phyloP scores from a whole-genome alignment of 2,113 vertebrate genomes.

The Atrichornis clamosus region DNA sequence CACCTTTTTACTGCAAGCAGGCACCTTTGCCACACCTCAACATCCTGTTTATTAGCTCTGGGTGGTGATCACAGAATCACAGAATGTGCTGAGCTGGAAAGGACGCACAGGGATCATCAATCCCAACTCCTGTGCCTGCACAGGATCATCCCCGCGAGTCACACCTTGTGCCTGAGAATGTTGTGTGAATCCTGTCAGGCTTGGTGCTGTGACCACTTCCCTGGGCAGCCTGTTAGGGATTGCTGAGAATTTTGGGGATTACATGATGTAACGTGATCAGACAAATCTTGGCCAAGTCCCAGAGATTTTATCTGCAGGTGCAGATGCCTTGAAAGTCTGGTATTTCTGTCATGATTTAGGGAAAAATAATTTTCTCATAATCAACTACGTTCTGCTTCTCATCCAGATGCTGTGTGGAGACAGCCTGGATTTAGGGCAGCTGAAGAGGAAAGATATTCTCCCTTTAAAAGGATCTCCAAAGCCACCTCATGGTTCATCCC shows the following conservation, averaged over 20 bases:
- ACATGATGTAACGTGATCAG: background rate
- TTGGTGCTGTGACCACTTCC: background rate
- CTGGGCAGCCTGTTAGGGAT: background rate
- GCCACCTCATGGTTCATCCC: background rate
- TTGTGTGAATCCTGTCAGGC: background rate
- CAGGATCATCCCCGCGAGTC: background rate
- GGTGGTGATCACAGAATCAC: background rate
- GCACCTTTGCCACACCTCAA: background rate
- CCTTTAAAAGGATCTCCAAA: background rate
- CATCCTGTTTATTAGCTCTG: background rate
- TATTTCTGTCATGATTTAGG: background rate
- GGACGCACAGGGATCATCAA: fast-evolving
- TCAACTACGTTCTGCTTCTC: fast-evolving
- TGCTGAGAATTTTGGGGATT: background rate
- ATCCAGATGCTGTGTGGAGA: background rate
- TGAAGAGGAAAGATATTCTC: background rate
- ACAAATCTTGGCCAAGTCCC: background rate
- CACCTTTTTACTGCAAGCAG: background rate
- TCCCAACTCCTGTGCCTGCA: background rate
- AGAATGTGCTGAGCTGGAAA: background rate
- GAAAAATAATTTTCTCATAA: background rate
- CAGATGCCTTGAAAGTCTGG: background rate
- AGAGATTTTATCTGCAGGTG: background rate
- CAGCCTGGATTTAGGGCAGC: background rate
- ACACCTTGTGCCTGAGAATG: background rate